Evolutionary conservation across 2,113 vertebrate genomes (phyloP).

Genomic region (Pelmatolapia mariae): DNA sequence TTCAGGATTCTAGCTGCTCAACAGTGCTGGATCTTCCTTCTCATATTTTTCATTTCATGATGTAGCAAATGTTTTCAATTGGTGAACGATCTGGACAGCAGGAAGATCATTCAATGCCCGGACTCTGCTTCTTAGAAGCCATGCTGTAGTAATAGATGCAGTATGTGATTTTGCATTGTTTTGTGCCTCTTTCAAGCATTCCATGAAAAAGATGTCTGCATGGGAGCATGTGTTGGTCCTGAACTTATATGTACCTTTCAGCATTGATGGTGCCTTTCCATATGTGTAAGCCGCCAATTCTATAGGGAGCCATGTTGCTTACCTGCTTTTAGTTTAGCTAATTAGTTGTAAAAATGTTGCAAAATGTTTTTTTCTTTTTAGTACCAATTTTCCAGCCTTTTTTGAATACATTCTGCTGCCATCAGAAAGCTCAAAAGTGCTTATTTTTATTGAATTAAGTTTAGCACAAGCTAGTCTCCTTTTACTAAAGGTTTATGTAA

Average conservation of each 20-base stretch:
- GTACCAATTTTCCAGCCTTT: neutral
- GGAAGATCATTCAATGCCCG: neutral
- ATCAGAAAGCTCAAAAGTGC: neutral
- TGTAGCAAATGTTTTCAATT: neutral
- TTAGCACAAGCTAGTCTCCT: neutral
- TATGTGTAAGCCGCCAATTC: neutral
- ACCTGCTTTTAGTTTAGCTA: neutral
- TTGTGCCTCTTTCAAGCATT: neutral
- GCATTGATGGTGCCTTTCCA: neutral
- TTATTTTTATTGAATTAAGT: neutral
- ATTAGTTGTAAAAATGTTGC: neutral
- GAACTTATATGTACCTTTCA: neutral
- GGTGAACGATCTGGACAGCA: neutral
- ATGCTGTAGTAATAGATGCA: neutral
- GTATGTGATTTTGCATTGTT: neutral
- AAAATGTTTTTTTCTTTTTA: neutral
- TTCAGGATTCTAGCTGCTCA: neutral
- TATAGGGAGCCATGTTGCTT: neutral
- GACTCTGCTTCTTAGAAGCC: neutral
- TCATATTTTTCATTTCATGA: neutral
- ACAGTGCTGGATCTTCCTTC: neutral
- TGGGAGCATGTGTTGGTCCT: neutral
- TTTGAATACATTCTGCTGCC: neutral
- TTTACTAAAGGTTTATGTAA: neutral
- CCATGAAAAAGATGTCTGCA: neutral